phyloP scores from a whole-genome alignment of 2,113 vertebrate species.

The Centropristis striata region DNA sequence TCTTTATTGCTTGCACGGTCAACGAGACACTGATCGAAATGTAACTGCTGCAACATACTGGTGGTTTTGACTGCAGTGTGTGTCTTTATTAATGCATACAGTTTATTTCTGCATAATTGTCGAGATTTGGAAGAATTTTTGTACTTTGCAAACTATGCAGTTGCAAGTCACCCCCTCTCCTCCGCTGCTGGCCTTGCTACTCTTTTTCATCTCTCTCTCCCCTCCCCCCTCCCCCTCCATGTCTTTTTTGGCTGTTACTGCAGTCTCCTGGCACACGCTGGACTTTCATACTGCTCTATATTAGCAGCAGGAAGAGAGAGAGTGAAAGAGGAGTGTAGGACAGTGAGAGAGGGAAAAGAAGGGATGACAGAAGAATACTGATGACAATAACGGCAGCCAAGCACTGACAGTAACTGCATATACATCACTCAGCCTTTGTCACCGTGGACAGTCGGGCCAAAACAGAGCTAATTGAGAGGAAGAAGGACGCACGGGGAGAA shows the following conservation, averaged over 20 bases:
- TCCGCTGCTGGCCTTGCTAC: background rate
- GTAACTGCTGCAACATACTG: background rate
- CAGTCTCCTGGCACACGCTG: slow-evolving; percentile 62
- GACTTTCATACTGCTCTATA: slow-evolving; percentile 53
- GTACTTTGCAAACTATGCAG: background rate
- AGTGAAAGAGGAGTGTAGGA: background rate
- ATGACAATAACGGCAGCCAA: slow-evolving; percentile 64
- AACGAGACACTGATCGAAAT: background rate
- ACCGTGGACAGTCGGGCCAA: background rate
- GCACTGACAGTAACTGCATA: slow-evolving; percentile 57
- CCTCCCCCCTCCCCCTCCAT: background rate
- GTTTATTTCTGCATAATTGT: background rate
- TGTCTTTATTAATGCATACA: no score
- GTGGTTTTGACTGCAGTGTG: background rate
- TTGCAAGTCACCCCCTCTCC: background rate
- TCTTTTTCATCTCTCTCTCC: background rate
- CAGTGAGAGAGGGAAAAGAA: slow-evolving; percentile 9
- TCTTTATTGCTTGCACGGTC: background rate
- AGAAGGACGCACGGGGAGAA: background rate
- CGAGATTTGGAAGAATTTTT: no score
- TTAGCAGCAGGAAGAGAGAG: slow-evolving; percentile 41
- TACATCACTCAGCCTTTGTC: slow-evolving; percentile 64
- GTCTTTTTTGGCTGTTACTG: slow-evolving; percentile 58
- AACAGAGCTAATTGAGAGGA: slow-evolving; percentile 46
- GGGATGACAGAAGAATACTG: slow-evolving; percentile 73